phyloP scores from a whole-genome alignment of 2,113 vertebrate genomes.

The Saguinus midas region DNA sequence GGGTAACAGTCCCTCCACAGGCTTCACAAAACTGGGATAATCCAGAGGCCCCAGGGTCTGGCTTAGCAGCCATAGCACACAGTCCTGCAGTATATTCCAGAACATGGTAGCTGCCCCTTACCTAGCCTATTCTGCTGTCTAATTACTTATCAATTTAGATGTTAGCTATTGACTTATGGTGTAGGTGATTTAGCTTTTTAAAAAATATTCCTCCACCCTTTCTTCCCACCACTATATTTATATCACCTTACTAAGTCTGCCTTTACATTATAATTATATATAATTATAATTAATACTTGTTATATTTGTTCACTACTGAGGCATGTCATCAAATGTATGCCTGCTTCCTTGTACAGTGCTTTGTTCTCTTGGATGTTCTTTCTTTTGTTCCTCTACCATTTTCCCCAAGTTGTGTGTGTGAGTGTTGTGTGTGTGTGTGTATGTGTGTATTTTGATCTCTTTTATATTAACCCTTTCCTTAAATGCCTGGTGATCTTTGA shows the following conservation, averaged over 20 bases:
- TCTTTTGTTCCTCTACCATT: not conserved
- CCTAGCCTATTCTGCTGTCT: not conserved
- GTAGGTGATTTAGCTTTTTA: not conserved
- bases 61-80: not conserved
- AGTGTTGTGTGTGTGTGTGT: not conserved
- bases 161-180: not conserved
- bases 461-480: not conserved
- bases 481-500: not conserved
- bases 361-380: not conserved
- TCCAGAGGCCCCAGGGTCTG: not conserved
- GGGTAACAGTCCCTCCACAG: constrained; percentile 88
- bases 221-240: not conserved
- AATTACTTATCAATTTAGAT: not conserved
- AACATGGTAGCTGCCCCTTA: not conserved
- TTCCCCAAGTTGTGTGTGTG: not conserved
- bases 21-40: constrained; percentile 79
- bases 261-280: not conserved
- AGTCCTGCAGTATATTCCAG: not conserved
- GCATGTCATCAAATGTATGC: not conserved
- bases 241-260: not conserved
- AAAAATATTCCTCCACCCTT: not conserved
- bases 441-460: not conserved
- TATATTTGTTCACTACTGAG: not conserved
- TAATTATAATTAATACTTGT: not conserved
- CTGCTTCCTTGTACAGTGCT: not conserved